A percentile compares a stretch with the other conserved stretches of the same genome.
These are phyloP conservation scores for Serinus canaria DNA, from an alignment of 2,113 vertebrate genomes.

Conservation along the genomic window DNA sequence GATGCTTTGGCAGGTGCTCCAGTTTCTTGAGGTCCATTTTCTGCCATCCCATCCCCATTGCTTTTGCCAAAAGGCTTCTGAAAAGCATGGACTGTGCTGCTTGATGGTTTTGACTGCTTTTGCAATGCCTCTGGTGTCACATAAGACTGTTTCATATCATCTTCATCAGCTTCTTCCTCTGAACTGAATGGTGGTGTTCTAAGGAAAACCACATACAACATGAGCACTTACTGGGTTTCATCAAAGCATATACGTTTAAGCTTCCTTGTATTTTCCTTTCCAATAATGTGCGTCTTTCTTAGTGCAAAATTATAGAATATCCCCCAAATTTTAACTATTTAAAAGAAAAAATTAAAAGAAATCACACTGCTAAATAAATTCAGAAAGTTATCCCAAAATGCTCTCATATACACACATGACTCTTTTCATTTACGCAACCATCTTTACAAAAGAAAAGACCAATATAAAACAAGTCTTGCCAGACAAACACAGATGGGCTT, in stretches of 20 bases:
- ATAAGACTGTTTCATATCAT: slow-evolving; percentile 55
- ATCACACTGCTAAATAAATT: neutral
- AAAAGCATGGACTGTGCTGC: slow-evolving; percentile 7
- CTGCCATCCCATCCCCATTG: slow-evolving; percentile 61
- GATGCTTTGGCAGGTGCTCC: slow-evolving; percentile 65
- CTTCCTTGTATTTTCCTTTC: neutral
- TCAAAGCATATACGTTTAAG: neutral
- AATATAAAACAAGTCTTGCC: neutral
- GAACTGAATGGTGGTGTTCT: slow-evolving; percentile 89
- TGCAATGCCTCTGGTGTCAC: slow-evolving; percentile 26
- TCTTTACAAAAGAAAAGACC: neutral
- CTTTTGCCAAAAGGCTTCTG: slow-evolving; percentile 60
- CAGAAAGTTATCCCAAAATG: neutral
- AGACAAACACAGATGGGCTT: neutral
- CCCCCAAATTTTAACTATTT: neutral
- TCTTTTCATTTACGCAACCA: neutral
- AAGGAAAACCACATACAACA: neutral
- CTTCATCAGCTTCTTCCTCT: slow-evolving; percentile 77
- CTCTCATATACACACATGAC: neutral
- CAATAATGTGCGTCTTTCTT: neutral
- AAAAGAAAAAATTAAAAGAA: neutral
- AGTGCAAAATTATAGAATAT: neutral
- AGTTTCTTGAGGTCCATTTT: slow-evolving; percentile 76
- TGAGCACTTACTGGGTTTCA: neutral
- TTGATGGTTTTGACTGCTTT: neutral